phyloP scores from a whole-genome alignment of 2,888 invertebrate species.

The Folsomia manolachei region DNA sequence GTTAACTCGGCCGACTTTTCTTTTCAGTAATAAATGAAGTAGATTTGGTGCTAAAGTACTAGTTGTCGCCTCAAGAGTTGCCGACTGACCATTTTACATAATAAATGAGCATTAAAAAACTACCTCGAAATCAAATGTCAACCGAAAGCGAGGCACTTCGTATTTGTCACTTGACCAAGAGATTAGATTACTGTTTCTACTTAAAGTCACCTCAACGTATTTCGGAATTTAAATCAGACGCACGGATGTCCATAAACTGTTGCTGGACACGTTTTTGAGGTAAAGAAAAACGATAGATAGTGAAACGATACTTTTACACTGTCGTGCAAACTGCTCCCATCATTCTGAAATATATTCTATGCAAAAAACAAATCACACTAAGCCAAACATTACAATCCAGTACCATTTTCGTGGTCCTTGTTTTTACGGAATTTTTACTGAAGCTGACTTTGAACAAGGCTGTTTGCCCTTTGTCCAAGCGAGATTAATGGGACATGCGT shows the following conservation, averaged over 20 bases:
- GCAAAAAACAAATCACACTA: too few species aligned
- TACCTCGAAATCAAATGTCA: not conserved
- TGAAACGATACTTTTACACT: not conserved
- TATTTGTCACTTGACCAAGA: not conserved
- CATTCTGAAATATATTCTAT: too few species aligned
- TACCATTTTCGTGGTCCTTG: too few species aligned
- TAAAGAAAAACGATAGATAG: too few species aligned
- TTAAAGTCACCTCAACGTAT: not conserved
- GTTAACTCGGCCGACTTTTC: slow-evolving; percentile 13
- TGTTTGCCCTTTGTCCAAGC: too few species aligned
- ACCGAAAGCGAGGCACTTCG: not conserved
- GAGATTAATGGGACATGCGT: too few species aligned
- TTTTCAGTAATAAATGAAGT: slow-evolving; percentile 16
- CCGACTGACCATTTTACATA: slow-evolving; percentile 24
- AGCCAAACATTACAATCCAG: too few species aligned
- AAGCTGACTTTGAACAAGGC: too few species aligned
- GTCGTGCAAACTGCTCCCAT: not conserved
- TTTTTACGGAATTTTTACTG: too few species aligned
- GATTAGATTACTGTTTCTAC: slow-evolving; percentile 17
- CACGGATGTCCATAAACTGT: too few species aligned
- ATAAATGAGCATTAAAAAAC: slow-evolving; percentile 29
- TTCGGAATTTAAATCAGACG: not conserved
- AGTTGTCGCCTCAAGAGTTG: too few species aligned
- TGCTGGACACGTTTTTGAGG: not conserved
- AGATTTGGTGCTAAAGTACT: too few species aligned